Percentiles rank a stretch among this genome's conserved stretches.
These are phyloP conservation scores for Microcaecilia unicolor DNA, from an alignment of 2,797 vertebrate genomes.

Conservation along the genomic window DNA sequence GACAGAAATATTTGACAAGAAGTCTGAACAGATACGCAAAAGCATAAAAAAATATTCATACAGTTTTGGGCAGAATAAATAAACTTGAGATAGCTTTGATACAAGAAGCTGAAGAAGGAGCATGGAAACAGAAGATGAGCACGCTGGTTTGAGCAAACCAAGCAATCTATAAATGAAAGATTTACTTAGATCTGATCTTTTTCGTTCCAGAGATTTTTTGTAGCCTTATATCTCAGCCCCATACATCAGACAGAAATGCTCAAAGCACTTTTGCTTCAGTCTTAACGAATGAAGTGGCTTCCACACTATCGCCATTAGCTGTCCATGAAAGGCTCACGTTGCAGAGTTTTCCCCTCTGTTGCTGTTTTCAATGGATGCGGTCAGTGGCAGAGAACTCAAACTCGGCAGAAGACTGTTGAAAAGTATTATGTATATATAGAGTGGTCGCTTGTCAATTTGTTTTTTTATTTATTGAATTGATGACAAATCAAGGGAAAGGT, in stretches of 20 bases:
- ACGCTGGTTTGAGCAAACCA: conserved; percentile 6
- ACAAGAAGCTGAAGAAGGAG: neutral
- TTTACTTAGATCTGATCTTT: neutral
- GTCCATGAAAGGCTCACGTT: neutral
- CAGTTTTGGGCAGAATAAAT: conserved; percentile 4
- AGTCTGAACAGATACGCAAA: neutral
- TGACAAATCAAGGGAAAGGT: neutral
- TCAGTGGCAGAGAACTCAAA: conserved; percentile 6
- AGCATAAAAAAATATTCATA: conserved; percentile 15
- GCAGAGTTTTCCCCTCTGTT: conserved; percentile 1
- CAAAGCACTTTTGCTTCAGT: conserved; percentile 4
- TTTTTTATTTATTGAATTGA: neutral
- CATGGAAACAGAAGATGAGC: neutral
- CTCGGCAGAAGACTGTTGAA: neutral
- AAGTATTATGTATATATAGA: neutral
- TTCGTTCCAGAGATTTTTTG: conserved; percentile 6
- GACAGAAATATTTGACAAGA: neutral
- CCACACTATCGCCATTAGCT: conserved; percentile 3
- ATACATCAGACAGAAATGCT: neutral
- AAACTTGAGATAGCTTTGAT: neutral
- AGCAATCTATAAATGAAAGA: conserved; percentile 7
- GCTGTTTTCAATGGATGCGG: neutral
- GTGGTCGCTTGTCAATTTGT: neutral
- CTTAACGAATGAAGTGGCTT: neutral
- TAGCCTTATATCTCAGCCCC: conserved; percentile 10